Conservation (phyloP, 53 echinoderm and acorn worm genomes). For the Mesocentrotus franciscanus region DNA sequence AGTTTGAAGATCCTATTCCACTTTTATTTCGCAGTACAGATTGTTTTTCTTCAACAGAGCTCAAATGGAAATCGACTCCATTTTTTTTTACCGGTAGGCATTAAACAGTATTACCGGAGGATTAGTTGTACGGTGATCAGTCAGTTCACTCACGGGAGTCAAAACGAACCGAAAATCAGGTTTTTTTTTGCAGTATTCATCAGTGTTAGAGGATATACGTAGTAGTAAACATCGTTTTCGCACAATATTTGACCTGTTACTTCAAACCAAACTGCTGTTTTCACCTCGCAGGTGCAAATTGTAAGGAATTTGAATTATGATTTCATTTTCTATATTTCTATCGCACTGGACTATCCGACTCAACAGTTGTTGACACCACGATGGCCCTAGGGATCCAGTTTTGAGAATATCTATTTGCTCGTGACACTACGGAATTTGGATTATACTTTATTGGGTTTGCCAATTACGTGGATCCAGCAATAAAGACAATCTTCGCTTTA, state of each 20-base stretch:
- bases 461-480: too few relatives aligned
- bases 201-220: not conserved
- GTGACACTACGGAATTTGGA: not conserved
- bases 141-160: not conserved
- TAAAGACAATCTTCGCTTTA: too few relatives aligned
- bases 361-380: too few relatives aligned
- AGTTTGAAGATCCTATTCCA: not conserved
- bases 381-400: too few relatives aligned
- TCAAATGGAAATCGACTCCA: not conserved
- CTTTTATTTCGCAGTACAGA: not conserved
- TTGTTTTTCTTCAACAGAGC: not conserved
- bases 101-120: not conserved
- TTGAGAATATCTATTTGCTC: not conserved
- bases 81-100: not conserved
- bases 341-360: too few relatives aligned
- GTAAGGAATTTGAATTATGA: not conserved
- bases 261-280: not conserved
- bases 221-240: not conserved
- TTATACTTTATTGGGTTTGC: too few relatives aligned
- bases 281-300: not conserved
- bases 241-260: not conserved
- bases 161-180: not conserved
- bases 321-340: not conserved
- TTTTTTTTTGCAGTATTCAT: not conserved
- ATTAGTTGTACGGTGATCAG: not conserved